Evolutionary conservation across 2,797 vertebrate genomes (phyloP).

Genomic region (Notamacropus eugenii): DNA sequence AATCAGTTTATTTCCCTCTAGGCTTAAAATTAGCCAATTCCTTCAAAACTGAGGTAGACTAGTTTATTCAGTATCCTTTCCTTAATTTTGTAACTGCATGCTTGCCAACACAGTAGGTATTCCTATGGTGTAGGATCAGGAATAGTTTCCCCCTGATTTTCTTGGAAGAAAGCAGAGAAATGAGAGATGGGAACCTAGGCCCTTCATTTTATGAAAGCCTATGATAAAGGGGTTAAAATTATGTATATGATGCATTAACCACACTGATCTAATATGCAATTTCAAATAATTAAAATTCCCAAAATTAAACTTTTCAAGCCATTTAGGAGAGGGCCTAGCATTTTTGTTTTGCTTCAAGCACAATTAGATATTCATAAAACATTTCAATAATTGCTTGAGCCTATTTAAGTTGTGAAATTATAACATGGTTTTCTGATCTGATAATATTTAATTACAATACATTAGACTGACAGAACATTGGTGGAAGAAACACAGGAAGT

Average conservation of each 20-base stretch:
- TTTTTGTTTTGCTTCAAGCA: neutral
- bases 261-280: neutral
- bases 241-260: neutral
- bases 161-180: neutral
- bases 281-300: neutral
- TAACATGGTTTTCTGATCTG: neutral
- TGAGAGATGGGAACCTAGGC: neutral
- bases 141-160: neutral
- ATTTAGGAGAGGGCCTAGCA: neutral
- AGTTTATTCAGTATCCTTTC: neutral
- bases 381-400: neutral
- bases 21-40: neutral
- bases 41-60: neutral
- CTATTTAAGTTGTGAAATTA: neutral
- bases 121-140: neutral
- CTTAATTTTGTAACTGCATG: neutral
- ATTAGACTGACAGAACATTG: neutral
- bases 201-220: neutral
- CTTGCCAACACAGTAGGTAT: neutral
- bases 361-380: neutral
- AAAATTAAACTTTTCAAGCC: neutral
- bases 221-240: neutral
- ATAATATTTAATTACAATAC: neutral
- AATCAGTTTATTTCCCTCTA: neutral
- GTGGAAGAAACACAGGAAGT: neutral